Evolutionary conservation across 2,888 invertebrate species (phyloP).

Genomic region (Drosophila falleni): DNA sequence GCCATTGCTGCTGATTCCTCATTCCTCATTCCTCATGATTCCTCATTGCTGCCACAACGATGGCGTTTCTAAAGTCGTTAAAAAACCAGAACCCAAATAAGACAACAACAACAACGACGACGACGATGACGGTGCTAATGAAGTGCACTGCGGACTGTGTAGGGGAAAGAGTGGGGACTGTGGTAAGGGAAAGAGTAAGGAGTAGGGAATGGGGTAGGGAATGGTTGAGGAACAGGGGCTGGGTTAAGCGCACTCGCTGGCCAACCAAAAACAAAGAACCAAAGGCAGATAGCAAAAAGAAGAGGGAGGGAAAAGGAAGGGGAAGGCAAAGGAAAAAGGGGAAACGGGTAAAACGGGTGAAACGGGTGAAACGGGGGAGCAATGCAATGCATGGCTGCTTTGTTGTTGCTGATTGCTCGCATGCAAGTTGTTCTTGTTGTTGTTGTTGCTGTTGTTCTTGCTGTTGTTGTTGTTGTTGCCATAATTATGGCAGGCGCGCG

Average conservation of each 20-base stretch:
- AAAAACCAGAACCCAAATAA: conserved; percentile 54
- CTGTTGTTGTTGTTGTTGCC: conserved; percentile 59
- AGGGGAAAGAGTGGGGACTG: not conserved
- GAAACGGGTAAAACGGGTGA: not conserved
- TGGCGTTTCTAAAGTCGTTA: conserved; percentile 56
- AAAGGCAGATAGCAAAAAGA: conserved; percentile 24
- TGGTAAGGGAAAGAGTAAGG: not conserved
- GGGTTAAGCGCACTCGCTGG: conserved; percentile 62
- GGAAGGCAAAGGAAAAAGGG: too few species aligned
- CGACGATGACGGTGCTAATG: conserved; percentile 72
- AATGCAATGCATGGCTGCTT: conserved; percentile 67
- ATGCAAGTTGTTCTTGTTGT: conserved; percentile 34
- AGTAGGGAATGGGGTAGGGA: not conserved
- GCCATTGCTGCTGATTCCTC: conserved; percentile 14
- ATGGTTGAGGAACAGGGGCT: conserved; percentile 33
- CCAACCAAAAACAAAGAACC: conserved; percentile 76
- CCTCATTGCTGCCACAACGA: conserved; percentile 20
- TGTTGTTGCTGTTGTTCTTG: conserved; percentile 50
- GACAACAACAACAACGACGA: conserved; percentile 29
- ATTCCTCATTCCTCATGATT: conserved; percentile 13
- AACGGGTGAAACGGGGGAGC: conserved; percentile 15
- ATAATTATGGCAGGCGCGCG: conserved; percentile 82
- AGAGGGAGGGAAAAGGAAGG: conserved; percentile 1
- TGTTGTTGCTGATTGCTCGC: conserved; percentile 38
- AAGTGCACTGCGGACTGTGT: conserved; percentile 62